Evolutionary conservation across 2,113 vertebrate genomes (phyloP), one percentile per base, ranked within the genome.

Genomic region (Falcunculus frontatus): DNA sequence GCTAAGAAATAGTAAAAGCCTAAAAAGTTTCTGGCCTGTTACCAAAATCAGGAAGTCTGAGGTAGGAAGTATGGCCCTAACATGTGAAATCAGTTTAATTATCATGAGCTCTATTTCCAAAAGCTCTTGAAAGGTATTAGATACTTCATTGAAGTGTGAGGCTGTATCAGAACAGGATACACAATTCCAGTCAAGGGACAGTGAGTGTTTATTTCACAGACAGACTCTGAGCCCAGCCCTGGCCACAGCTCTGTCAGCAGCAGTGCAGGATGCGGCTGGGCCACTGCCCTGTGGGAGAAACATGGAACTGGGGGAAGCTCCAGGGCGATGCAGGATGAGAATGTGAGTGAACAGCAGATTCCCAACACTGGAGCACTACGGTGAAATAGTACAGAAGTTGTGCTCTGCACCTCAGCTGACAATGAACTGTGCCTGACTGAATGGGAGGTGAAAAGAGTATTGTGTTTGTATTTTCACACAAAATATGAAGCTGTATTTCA

Each of bases 361-460:
- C n/a, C 57, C 10, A 46, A 0, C 30, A 3, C n/a, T 26, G 46
- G 32, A 77, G 18, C 21, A 37, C 16, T 15, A 3, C 0, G 1
- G 18, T 17, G 49, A 42, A 59, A 32, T 25, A 0, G 0, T 11
- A 21, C 2, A 10, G 29, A 46, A 59, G 11, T 11, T 39, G 46
- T 37, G 33, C 30, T 16, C 44, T 35, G 57, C 30, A 9, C n/a
- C 30, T 27, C 5, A 44, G 39, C 42, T 30, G 41, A 6, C 5
- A 0, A 6, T 22, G 22, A 76, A 11, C 55, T 37, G 30, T 81
- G 50, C 57, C 39, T 0, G 4, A 13, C 16, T 56, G 37, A 13
- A 14, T 3, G n/a, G 47, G 47, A 42, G 18, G 65, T 53, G n/a
- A 69, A 56, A 80, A 46, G 5, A 29, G 39, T 21, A 70, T 25